A percentile compares a stretch with the other conserved stretches of the same genome.
These are phyloP conservation scores for Anneissia japonica DNA, from an alignment of 35 echinoderm and acorn worm species.

Conservation along the genomic window DNA sequence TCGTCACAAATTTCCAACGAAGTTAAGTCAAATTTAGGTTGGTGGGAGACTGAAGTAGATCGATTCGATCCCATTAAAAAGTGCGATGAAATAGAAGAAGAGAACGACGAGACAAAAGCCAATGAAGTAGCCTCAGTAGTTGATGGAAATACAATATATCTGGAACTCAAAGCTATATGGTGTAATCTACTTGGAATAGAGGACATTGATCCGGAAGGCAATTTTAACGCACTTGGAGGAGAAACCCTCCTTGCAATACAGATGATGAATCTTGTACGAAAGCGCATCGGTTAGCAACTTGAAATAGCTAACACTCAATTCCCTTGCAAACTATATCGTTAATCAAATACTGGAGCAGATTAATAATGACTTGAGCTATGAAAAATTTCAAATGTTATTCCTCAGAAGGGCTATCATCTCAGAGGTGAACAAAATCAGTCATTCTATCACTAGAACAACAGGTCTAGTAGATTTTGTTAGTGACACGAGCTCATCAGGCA, in stretches of 20 bases:
- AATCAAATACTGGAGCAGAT: background rate
- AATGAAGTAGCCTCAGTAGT: background rate
- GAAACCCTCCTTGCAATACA: too few species aligned
- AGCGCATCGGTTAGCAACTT: slow-evolving; percentile 13
- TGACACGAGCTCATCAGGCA: background rate
- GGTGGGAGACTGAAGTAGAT: too few species aligned
- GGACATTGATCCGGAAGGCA: background rate
- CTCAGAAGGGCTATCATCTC: too few species aligned
- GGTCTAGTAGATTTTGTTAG: too few species aligned
- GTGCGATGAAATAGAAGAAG: too few species aligned
- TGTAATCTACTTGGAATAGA: background rate
- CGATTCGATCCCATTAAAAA: too few species aligned
- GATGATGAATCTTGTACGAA: slow-evolving; percentile 8
- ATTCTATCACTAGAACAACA: too few species aligned
- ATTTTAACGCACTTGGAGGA: too few species aligned
- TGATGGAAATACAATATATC: background rate
- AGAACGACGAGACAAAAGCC: background rate
- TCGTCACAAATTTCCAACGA: too few species aligned
- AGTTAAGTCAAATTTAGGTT: too few species aligned
- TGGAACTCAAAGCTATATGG: slow-evolving; percentile 7
- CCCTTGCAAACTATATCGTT: background rate
- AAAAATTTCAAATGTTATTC: too few species aligned
- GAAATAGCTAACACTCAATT: slow-evolving; percentile 7
- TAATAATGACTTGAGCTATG: background rate
- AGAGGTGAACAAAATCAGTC: too few species aligned